phyloP scores from a whole-genome alignment of 2,797 vertebrate genomes.

The Sebastes hubbsi region DNA sequence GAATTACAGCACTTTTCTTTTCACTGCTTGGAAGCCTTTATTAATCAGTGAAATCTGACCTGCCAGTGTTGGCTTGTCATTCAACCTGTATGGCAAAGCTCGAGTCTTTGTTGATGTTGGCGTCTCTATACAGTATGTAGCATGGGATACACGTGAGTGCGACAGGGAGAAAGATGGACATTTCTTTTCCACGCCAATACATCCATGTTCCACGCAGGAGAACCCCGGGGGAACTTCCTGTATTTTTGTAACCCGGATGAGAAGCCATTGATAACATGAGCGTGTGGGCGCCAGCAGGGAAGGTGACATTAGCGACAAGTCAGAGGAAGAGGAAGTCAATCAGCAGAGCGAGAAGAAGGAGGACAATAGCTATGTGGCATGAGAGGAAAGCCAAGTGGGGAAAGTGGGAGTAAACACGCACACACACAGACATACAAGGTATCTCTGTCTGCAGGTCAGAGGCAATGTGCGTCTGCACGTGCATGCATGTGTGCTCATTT shows the following conservation, averaged over 20 bases:
- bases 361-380: conserved; percentile 64
- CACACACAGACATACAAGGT: conserved; percentile 27
- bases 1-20: conserved; percentile 18
- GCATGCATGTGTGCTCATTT: conserved; percentile 44
- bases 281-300: conserved; percentile 72
- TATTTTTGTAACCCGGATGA: conserved; percentile 77
- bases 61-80: conserved; percentile 37
- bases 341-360: conserved; percentile 54
- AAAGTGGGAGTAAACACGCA: conserved; percentile 66
- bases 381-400: conserved; percentile 63
- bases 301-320: conserved; percentile 78
- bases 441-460: conserved; percentile 55
- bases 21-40: conserved; percentile 3
- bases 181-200: conserved; percentile 53
- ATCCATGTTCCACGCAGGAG: conserved; percentile 33
- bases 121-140: not conserved
- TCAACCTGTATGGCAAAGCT: conserved; percentile 28
- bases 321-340: conserved; percentile 79
- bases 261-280: conserved; percentile 72
- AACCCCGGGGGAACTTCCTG: conserved; percentile 71
- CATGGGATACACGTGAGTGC: conserved; percentile 26
- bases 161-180: conserved; percentile 51
- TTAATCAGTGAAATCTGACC: conserved; percentile 10
- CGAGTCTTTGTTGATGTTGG: not conserved
- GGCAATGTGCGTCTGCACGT: conserved; percentile 32